Evolutionary conservation across 2,113 vertebrate genomes (phyloP).

Genomic region (Astur gentilis): DNA sequence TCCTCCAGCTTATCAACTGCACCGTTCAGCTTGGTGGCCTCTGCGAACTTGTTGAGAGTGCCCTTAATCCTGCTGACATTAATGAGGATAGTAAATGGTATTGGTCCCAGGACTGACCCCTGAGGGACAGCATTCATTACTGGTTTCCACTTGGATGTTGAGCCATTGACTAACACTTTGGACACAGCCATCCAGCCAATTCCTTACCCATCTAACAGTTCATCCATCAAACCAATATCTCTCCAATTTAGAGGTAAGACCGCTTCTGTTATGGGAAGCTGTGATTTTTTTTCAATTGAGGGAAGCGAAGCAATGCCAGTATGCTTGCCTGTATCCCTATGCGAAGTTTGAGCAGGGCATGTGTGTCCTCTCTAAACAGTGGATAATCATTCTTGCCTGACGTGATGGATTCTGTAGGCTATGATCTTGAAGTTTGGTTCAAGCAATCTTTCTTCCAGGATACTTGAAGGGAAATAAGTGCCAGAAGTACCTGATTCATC

Average conservation of each 20-base stretch:
- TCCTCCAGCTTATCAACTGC: neutral
- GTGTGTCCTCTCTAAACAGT: neutral
- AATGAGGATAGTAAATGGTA: neutral
- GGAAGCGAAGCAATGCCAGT: neutral
- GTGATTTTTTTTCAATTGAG: neutral
- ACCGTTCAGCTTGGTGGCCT: neutral
- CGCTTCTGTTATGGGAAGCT: neutral
- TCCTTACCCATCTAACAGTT: neutral
- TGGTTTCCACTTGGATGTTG: neutral
- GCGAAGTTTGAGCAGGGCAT: neutral
- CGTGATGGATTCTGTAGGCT: neutral
- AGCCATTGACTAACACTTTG: neutral
- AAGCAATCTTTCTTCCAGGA: neutral
- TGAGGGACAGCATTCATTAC: neutral
- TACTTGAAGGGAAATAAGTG: neutral
- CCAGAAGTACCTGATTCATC: neutral
- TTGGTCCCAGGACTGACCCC: neutral
- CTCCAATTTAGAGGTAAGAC: neutral
- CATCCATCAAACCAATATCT: accelerated
- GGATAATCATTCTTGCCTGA: neutral
- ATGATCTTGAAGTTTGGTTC: neutral
- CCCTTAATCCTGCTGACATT: accelerated
- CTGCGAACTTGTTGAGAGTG: neutral
- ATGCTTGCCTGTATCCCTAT: neutral
- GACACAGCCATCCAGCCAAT: neutral